Evolutionary conservation across 1,140 invertebrate genomes (phyloP).

Genomic region (Rhyacophila brunnea): DNA sequence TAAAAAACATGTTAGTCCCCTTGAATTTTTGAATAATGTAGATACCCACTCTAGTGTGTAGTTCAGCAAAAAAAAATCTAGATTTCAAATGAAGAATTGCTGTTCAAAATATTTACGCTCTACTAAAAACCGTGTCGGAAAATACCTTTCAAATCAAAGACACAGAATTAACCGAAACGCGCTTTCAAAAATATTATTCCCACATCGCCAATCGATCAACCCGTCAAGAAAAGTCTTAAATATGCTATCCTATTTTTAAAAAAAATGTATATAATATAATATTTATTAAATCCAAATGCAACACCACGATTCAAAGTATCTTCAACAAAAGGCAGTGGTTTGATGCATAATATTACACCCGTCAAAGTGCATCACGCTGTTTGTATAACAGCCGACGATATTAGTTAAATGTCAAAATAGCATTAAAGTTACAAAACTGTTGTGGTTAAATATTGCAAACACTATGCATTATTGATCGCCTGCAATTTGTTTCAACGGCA

Average conservation of each 20-base stretch:
- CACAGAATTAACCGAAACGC: too few relatives aligned
- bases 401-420: slow-evolving; percentile 35
- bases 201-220: slow-evolving; percentile 18
- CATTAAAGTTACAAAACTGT: slow-evolving; percentile 20
- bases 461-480: slow-evolving; percentile 29
- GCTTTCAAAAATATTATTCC: neutral
- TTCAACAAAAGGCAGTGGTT: too few relatives aligned
- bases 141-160: too few relatives aligned
- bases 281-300: neutral
- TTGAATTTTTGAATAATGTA: too few relatives aligned
- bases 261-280: slow-evolving; percentile 3
- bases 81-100: too few relatives aligned
- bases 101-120: too few relatives aligned
- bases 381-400: slow-evolving; percentile 19
- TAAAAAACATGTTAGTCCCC: too few relatives aligned
- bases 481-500: slow-evolving; percentile 30
- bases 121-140: too few relatives aligned
- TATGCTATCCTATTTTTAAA: neutral
- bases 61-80: too few relatives aligned
- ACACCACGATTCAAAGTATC: neutral
- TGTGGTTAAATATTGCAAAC: slow-evolving; percentile 13
- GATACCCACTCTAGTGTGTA: too few relatives aligned
- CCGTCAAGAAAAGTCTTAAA: neutral
- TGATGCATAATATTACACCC: too few relatives aligned
- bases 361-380: neutral